Base-by-base conservation (phyloP, 2,888 invertebrate genomes). In the Neoascia interrupta region DNA sequence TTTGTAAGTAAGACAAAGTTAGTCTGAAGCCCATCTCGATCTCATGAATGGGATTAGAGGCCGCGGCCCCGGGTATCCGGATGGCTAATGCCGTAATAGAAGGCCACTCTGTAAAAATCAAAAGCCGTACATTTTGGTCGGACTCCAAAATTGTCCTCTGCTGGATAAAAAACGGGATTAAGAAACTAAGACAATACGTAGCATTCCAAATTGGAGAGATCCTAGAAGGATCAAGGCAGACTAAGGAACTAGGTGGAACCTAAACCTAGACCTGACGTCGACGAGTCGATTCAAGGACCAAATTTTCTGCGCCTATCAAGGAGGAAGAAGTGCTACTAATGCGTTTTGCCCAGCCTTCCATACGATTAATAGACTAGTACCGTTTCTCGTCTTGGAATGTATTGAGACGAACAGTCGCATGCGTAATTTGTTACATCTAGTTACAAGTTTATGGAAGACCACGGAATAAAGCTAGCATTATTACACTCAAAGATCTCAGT, bases 171-270 rank as follows among this genome's bases (percentile, higher is more conserved):
- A 54, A 54, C 0, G 19, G 47, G 3, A 26, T 63, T 28, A 11
- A 28, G 1, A 53, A 36, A n/a, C 49, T 58, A n/a, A 81, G 70
- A 31, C 19, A 47, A 3, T 68, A 41, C 16, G 53, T 63, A 8
- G 47, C 60, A 3, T 39, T 47, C 5, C 13, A 49, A 15, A 13
- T 69, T 1, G 39, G 18, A n/a, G 64, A 56, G 45, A 45, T 66
- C 16, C 15, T 51, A 1, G 51, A 79, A 39, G 43, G 39, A 16
- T 6, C 11, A 8, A 19, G 39, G 11, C 2, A 11, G 31, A 4
- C 3, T 15, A 3, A 47, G 28, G 26, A 47, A 26, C 26, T 26
- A 8, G 26, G 10, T 21, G 11, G 23, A 5, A 21, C 11, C 21
- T 16, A 13, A 5, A 6, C 19, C 26, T 26, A 26, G 26, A n/a